Base-by-base conservation (phyloP, 2,797 vertebrate genomes). In the Tympanoctomys barrerae region DNA sequence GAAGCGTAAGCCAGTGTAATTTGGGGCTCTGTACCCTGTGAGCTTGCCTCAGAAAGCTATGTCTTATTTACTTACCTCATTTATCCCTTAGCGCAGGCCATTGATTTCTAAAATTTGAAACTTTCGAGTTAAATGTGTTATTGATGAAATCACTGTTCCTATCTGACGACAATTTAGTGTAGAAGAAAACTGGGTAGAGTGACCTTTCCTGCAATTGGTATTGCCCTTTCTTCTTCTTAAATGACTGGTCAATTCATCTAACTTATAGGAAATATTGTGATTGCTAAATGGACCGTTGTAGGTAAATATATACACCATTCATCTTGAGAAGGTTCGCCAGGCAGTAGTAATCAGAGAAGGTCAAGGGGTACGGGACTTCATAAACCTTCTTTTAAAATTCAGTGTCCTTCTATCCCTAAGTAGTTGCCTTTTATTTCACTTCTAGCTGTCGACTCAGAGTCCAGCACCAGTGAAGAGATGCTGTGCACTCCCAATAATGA, bases 221-320 rank as follows among this genome's bases (percentile, higher is more conserved):
- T 95, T 98, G 98, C 95, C 98, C 98, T 98, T 98, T 98, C 94
- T 98, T 97, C 94, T 96, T 97, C 91, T 98, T 98, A 98, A 98
- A 97, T 98, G 98, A 98, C 98, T 96, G 0, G 95, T 97, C 98
- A 98, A 98, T 99, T 98, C 98, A 98, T 99, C 98, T 98, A 98
- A 98, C 97, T 98, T 98, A 98, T 22, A 95, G 97, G 94, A 98
- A 98, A 97, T 98, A 96, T 80, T 96, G 97, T 98, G 98, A 98
- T 98, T 98, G 98, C 96, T 98, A 97, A 98, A 98, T 98, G 97
- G 98, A 97, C 95, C 98, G 98, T 98, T 98, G 91, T 94, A 95
- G 73, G 87, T 95, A 96, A 97, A 98, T 97, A 97, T 98, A 98
- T 83, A 96, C 71, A 73, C 96, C 88, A 98, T 98, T 98, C 92